Evolutionary conservation across 2,797 vertebrate species (phyloP).

Genomic region (Fistularia commersonii): DNA sequence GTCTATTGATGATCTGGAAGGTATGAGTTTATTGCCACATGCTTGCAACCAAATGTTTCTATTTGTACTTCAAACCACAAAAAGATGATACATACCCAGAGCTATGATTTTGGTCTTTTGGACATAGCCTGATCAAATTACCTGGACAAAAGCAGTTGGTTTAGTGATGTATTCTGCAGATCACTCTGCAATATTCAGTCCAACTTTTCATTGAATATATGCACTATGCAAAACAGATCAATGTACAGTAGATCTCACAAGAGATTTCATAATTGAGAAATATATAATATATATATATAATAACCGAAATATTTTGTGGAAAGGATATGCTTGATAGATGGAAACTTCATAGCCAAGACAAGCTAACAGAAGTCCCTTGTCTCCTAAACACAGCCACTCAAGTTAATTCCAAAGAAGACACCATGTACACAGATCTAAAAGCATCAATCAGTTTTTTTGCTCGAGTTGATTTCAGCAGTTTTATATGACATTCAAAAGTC

Average conservation of each 20-base stretch:
- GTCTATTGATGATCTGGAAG: slow-evolving; percentile 97
- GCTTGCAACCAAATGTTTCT: too few relatives aligned
- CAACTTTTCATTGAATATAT: too few relatives aligned
- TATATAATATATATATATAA: neutral
- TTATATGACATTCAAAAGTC: slow-evolving; percentile 29
- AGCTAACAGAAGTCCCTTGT: slow-evolving; percentile 29
- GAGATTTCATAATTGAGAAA: slow-evolving; percentile 31
- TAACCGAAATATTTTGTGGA: slow-evolving; percentile 23
- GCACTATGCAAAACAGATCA: slow-evolving; percentile 3
- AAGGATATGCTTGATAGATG: slow-evolving; percentile 32
- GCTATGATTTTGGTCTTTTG: too few relatives aligned
- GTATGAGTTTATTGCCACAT: slow-evolving; percentile 65
- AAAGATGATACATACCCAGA: too few relatives aligned
- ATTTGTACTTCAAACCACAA: too few relatives aligned
- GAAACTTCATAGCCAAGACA: slow-evolving; percentile 22
- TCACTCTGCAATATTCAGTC: too few relatives aligned
- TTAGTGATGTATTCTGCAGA: too few relatives aligned
- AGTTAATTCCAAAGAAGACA: slow-evolving; percentile 37
- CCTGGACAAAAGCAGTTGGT: too few relatives aligned
- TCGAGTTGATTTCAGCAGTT: slow-evolving; percentile 30
- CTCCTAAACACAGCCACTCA: slow-evolving; percentile 21
- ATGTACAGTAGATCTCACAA: slow-evolving; percentile 12
- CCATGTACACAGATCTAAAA: slow-evolving; percentile 35
- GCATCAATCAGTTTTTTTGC: slow-evolving; percentile 27
- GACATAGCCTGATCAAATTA: too few relatives aligned